Base-by-base conservation (phyloP, 1,140 invertebrate species). In the Drosophila yakuba region DNA sequence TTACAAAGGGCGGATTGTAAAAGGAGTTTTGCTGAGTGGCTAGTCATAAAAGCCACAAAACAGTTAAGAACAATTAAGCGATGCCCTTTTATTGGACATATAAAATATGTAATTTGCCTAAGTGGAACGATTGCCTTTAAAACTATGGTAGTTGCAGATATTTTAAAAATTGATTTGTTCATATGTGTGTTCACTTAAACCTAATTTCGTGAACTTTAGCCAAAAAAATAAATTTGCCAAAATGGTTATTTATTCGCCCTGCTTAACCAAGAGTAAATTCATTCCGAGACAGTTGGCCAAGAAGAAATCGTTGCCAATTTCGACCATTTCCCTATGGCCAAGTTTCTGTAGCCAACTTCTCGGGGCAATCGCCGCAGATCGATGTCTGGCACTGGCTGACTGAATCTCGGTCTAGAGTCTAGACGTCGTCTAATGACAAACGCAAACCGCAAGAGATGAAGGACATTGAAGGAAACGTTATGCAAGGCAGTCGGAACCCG, bases 371-470 rank as follows among this genome's bases (percentile, higher is more conserved):
- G 35, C 50, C 28, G 63, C 43, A 62, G 80, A 85, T 86, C 82
- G 74, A 78, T 86, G 82, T 63, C 82, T 81, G 74, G 14, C 68
- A 58, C 62, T 58, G 64, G 50, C 71, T 74, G 61, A 38, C 63
- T 67, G 80, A 62, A 61, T 86, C 51, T 55, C 57, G 82, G 82
- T 86, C 82, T 86, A 86, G 82, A 86, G 82, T 86, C 82, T 86
- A 86, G 82, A 86, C 82, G 59, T 72, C 62, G 66, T 82, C 78
- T 86, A 86, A 88, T 86, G 82, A 88, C 82, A 86, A 86, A 86
- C 82, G 74, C 82, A 86, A 81, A 78, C 82, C 82, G 73, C 82
- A 85, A 78, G 74, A 81, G 82, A 80, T 64, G 60, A 75, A 74
- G 57, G 69, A 57, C 51, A 63, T 52, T 47, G 57, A 64, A 41